Percentiles rank a stretch among this genome's conserved stretches.
Conservation (phyloP, 2,888 invertebrate genomes). For the Euphydryas editha region DNA sequence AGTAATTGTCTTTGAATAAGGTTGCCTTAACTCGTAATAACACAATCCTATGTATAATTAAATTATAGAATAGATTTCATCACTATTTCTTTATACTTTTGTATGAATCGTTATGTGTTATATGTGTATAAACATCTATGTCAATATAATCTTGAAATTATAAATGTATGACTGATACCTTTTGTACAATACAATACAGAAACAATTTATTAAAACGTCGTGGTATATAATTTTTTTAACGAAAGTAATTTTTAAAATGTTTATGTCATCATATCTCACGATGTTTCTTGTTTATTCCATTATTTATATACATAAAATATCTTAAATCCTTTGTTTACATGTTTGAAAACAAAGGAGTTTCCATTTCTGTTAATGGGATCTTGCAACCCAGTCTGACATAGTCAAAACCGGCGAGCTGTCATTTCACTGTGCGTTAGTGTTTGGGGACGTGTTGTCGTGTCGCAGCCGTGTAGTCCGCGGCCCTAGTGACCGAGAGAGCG, state of each 20-base stretch:
- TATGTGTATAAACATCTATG: not conserved
- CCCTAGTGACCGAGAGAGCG: conserved; percentile 52
- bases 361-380: conserved; percentile 5
- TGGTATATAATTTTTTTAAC: too few relatives aligned
- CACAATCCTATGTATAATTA: not conserved
- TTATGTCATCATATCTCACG: not conserved
- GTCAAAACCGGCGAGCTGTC: conserved; percentile 42
- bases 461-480: conserved; percentile 55
- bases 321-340: conserved; percentile 10
- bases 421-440: conserved; percentile 48
- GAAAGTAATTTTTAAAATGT: not conserved
- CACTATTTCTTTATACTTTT: too few relatives aligned
- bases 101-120: not conserved
- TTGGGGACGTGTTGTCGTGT: conserved; percentile 58
- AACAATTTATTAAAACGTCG: too few relatives aligned
- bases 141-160: too few relatives aligned
- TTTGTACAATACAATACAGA: too few relatives aligned
- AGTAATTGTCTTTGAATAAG: too few relatives aligned
- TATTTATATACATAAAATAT: not conserved
- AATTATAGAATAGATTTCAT: not conserved
- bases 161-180: too few relatives aligned
- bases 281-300: not conserved
- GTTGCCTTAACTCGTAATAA: not conserved
- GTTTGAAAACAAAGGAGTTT: conserved; percentile 29
- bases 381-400: conserved; percentile 43